A percentile compares a stretch with the other conserved stretches of the same genome.
Evolutionary conservation across 2,888 invertebrate species (phyloP).

Genomic region (Byasa hedistus): DNA sequence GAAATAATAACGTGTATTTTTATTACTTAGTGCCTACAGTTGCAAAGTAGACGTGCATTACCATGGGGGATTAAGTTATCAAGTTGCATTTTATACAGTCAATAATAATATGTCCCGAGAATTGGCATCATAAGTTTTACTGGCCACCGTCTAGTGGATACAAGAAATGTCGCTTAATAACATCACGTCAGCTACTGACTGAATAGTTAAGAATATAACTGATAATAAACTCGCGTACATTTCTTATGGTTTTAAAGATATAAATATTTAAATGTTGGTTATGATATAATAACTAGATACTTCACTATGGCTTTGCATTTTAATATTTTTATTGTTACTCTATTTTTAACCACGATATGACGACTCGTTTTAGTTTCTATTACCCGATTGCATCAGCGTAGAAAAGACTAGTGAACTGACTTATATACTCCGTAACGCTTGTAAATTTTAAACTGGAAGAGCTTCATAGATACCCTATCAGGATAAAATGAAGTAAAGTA

Average conservation of each 20-base stretch:
- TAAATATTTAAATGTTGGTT: neutral
- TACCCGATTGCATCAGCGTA: too few relatives aligned
- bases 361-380: too few relatives aligned
- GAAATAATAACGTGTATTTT: constrained; percentile 33
- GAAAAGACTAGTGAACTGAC: too few relatives aligned
- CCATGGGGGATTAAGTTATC: constrained; percentile 61
- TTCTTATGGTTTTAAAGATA: neutral
- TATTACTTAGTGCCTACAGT: constrained; percentile 38
- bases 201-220: neutral
- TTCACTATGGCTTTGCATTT: neutral
- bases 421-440: too few relatives aligned
- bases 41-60: constrained; percentile 36
- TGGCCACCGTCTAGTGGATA: constrained; percentile 5
- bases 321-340: too few relatives aligned
- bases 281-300: neutral
- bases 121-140: constrained; percentile 30
- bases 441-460: too few relatives aligned
- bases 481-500: too few relatives aligned
- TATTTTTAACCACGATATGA: too few relatives aligned
- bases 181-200: neutral
- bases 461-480: too few relatives aligned
- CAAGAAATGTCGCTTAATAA: constrained; percentile 6
- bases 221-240: neutral
- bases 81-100: constrained; percentile 55
- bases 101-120: constrained; percentile 53